A percentile compares a stretch with the other conserved stretches of the same genome.
These are phyloP conservation scores for Pygoscelis antarcticus DNA, from an alignment of 2,113 vertebrate species.

Conservation along the genomic window DNA sequence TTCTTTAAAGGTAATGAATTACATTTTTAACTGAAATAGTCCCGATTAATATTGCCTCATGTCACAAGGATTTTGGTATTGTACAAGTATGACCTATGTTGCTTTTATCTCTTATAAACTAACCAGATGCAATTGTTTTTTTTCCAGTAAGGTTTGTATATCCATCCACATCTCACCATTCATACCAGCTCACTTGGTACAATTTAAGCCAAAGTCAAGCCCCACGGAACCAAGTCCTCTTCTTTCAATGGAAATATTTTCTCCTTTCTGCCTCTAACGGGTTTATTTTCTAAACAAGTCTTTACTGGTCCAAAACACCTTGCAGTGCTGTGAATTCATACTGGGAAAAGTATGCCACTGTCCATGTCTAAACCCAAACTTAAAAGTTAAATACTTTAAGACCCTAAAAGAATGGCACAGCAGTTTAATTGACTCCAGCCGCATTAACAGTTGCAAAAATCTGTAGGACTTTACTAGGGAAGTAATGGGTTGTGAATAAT, in stretches of 20 bases:
- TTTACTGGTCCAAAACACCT: not conserved
- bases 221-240: not conserved
- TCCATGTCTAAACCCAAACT: not conserved
- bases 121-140: slow-evolving; percentile 22
- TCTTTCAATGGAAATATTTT: not conserved
- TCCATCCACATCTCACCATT: not conserved
- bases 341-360: not conserved
- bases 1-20: slow-evolving; percentile 52
- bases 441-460: not conserved
- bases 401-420: not conserved
- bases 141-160: slow-evolving; percentile 42
- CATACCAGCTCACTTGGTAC: not conserved
- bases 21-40: slow-evolving; percentile 50
- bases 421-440: slow-evolving; percentile 15
- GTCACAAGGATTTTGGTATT: slow-evolving; percentile 37
- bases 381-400: not conserved
- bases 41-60: slow-evolving; percentile 33
- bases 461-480: not conserved
- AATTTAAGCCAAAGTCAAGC: slow-evolving; percentile 15
- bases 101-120: slow-evolving; percentile 48
- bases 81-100: slow-evolving; percentile 17
- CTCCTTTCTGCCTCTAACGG: not conserved
- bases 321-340: not conserved
- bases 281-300: not conserved
- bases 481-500: slow-evolving; percentile 27